A percentile compares a stretch with the other conserved stretches of the same genome.
phyloP scores from a whole-genome alignment of 2,797 vertebrate species.

The Spinus pinus region DNA sequence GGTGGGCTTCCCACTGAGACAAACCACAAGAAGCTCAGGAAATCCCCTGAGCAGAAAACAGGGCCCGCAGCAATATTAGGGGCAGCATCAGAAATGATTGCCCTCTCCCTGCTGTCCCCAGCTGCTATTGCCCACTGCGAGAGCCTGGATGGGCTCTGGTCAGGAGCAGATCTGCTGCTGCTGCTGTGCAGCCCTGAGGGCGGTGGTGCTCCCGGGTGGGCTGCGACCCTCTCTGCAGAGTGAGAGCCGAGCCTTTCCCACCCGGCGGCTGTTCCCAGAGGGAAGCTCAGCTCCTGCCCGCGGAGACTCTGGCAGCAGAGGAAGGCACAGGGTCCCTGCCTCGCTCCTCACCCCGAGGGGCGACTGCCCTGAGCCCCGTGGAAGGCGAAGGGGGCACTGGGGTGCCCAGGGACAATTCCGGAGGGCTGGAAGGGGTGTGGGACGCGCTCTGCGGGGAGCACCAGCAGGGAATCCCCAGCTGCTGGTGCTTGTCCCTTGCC shows the following conservation, averaged over 20 bases:
- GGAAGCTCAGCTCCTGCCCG: neutral
- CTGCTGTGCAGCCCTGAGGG: neutral
- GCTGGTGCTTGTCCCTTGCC: neutral
- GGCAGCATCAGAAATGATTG: neutral
- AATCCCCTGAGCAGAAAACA: neutral
- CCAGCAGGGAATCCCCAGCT: neutral
- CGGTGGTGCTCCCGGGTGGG: neutral
- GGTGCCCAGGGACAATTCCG: neutral
- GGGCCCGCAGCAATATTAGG: neutral
- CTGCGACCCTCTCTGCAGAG: fast-evolving
- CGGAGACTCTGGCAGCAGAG: neutral
- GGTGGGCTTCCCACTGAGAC: neutral
- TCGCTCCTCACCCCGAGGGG: neutral
- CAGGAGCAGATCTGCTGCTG: neutral
- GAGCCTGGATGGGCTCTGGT: neutral
- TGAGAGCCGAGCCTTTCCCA: neutral
- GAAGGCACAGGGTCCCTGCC: neutral
- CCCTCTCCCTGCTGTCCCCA: neutral
- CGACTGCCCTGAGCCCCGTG: fast-evolving
- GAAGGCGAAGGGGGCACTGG: too few relatives aligned
- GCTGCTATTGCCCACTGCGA: neutral
- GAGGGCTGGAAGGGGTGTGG: neutral
- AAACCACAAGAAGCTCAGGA: neutral
- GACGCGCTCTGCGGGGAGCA: fast-evolving
- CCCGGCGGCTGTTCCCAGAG: fast-evolving